Conservation (phyloP, 1,140 invertebrate genomes). For the Pogonognathellus flavescens region DNA sequence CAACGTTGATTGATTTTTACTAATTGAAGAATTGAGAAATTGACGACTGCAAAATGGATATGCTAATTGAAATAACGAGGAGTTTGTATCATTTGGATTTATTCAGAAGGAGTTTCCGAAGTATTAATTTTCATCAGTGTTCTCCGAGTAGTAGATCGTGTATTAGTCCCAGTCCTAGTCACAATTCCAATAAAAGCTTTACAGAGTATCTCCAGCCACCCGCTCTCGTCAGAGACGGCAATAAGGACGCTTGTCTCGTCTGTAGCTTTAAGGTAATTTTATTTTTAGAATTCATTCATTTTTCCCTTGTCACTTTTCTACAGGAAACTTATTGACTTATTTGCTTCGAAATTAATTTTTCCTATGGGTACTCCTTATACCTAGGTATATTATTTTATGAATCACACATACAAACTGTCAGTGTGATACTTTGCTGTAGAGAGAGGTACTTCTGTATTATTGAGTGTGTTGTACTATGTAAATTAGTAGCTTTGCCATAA, state of each 20-base stretch:
- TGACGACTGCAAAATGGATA: constrained; percentile 42
- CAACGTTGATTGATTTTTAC: too few relatives aligned
- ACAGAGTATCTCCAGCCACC: background rate
- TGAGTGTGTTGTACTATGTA: too few relatives aligned
- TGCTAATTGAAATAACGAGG: constrained; percentile 55
- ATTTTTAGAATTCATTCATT: constrained; percentile 11
- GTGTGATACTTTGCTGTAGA: too few relatives aligned
- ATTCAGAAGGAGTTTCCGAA: constrained; percentile 59
- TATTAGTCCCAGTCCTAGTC: background rate
- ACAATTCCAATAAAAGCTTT: background rate
- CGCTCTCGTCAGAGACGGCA: background rate
- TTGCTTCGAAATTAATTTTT: background rate
- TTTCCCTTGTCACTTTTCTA: too few relatives aligned
- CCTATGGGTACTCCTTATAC: too few relatives aligned
- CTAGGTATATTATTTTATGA: too few relatives aligned
- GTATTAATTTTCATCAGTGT: constrained; percentile 45
- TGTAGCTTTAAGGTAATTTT: constrained; percentile 59
- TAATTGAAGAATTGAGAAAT: too few relatives aligned
- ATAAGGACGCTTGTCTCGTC: constrained; percentile 40
- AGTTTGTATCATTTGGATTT: constrained; percentile 64
- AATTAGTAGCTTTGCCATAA: too few relatives aligned
- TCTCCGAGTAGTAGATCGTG: background rate
- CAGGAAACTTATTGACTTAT: too few relatives aligned
- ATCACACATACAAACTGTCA: too few relatives aligned
- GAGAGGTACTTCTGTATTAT: too few relatives aligned